phyloP scores from a whole-genome alignment of 1,140 invertebrate species.

The Euwallacea similis region DNA sequence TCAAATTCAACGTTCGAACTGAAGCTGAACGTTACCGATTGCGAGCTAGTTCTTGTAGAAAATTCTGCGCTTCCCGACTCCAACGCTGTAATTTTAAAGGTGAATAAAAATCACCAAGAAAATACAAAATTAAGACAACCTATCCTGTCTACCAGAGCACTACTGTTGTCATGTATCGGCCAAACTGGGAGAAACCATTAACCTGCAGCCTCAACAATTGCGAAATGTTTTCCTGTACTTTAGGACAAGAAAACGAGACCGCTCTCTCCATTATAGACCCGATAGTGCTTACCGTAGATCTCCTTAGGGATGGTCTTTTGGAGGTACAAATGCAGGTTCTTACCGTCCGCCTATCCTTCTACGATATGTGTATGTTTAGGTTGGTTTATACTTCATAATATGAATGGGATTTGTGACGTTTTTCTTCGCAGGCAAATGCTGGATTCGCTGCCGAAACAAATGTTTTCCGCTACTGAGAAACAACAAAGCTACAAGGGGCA shows the following conservation, averaged over 20 bases:
- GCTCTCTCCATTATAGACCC: constrained; percentile 96
- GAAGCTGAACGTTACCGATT: constrained; percentile 93
- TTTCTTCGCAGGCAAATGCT: constrained; percentile 66
- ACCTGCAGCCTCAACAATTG: constrained; percentile 87
- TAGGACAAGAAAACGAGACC: constrained; percentile 91
- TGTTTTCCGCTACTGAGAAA: constrained; percentile 60
- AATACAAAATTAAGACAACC: not conserved
- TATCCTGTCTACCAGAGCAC: constrained; percentile 66
- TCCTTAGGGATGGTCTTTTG: constrained; percentile 59
- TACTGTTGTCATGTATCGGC: constrained; percentile 80
- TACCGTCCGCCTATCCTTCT: constrained; percentile 87
- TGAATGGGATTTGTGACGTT: not conserved
- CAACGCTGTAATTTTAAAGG: constrained; percentile 92
- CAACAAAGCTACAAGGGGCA: constrained; percentile 41
- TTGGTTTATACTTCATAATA: constrained; percentile 2
- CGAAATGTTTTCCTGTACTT: constrained; percentile 91
- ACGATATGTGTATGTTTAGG: constrained; percentile 90
- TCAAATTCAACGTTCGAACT: constrained; percentile 70
- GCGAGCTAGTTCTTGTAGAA: constrained; percentile 92
- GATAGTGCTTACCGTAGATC: constrained; percentile 76
- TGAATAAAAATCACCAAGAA: constrained; percentile 44
- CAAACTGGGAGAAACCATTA: constrained; percentile 74
- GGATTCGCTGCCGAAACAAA: constrained; percentile 81
- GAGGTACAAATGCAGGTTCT: constrained; percentile 70
- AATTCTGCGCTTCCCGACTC: constrained; percentile 84